These are phyloP conservation scores for Neosilurus hyrtlii DNA, from an alignment of 2,797 vertebrate genomes.

Conservation along the genomic window DNA sequence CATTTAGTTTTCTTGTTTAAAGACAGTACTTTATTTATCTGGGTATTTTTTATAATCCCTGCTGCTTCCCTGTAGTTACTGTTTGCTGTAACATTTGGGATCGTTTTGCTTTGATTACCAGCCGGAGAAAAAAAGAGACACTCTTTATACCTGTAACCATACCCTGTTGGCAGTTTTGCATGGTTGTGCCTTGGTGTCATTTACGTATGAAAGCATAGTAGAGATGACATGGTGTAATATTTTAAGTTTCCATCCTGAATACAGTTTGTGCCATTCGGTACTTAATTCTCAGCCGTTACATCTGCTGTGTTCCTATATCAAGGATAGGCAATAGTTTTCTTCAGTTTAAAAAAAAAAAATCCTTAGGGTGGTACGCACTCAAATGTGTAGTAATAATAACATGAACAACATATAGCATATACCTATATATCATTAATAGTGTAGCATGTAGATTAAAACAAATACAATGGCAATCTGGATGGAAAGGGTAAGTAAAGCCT, in stretches of 20 bases:
- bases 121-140: not conserved
- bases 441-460: not conserved
- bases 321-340: not conserved
- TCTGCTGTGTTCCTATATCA: not conserved
- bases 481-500: not conserved
- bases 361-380: too few species aligned
- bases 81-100: not conserved
- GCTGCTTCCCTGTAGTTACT: not conserved
- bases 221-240: not conserved
- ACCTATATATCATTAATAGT: not conserved
- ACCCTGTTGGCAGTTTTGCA: not conserved
- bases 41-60: not conserved
- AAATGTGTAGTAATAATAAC: too few species aligned
- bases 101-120: not conserved
- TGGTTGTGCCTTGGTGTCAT: not conserved
- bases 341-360: too few species aligned
- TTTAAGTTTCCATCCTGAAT: not conserved
- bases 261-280: not conserved
- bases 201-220: not conserved
- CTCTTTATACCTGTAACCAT: not conserved
- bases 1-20: not conserved
- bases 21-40: not conserved
- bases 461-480: not conserved
- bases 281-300: not conserved
- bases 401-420: too few species aligned